Conservation (phyloP, 2,113 vertebrate species). For the Rhodinocichla rosea region DNA sequence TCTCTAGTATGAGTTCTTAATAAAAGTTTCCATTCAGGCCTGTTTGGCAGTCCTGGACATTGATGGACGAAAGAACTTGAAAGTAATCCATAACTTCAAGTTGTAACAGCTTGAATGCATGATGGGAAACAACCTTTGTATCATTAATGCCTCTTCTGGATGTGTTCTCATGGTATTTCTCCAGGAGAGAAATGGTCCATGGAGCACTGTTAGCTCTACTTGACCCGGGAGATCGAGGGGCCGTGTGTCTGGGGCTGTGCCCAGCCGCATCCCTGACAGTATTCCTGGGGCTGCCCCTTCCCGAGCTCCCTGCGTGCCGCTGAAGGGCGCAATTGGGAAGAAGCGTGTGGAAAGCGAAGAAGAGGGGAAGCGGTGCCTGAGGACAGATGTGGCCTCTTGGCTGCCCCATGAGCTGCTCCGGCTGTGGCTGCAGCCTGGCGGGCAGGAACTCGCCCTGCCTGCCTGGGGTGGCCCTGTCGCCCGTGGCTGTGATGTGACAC, state of each 20-base stretch:
- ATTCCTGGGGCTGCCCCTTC: rapidly evolving
- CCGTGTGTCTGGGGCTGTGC: rapidly evolving
- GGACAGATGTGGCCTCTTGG: not conserved
- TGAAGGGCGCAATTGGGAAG: rapidly evolving
- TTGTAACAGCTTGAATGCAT: rapidly evolving
- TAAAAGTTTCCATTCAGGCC: not conserved
- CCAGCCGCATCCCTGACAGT: rapidly evolving
- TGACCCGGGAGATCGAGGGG: rapidly evolving
- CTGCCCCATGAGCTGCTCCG: rapidly evolving
- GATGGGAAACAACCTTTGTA: not conserved
- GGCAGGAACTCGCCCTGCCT: not conserved
- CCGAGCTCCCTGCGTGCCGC: rapidly evolving
- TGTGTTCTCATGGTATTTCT: rapidly evolving
- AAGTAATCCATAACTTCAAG: not conserved
- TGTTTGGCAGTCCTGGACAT: not conserved
- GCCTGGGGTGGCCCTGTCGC: not conserved
- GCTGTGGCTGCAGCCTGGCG: not conserved
- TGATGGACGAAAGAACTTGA: not conserved
- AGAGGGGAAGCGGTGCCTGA: not conserved
- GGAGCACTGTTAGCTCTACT: rapidly evolving
- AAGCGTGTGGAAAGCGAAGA: not conserved
- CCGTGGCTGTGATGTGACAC: not conserved
- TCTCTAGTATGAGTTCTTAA: not conserved
- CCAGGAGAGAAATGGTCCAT: not conserved
- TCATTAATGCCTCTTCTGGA: not conserved